These are phyloP conservation scores for Bombus affinis DNA, from an alignment of 1,140 invertebrate genomes.

Conservation along the genomic window DNA sequence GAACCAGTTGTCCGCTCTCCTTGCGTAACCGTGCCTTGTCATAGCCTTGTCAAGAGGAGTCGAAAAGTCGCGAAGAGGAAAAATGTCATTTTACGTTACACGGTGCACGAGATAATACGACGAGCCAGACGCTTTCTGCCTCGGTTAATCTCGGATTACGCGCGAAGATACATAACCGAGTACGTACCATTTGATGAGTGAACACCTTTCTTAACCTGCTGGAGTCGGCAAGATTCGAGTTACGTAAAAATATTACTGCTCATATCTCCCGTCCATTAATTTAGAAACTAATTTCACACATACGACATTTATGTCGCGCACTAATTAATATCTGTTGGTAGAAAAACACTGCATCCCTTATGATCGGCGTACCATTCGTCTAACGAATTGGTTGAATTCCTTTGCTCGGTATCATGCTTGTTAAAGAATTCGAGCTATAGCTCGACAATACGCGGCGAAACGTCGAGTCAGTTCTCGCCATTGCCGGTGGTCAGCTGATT, in stretches of 20 bases:
- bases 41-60: not conserved
- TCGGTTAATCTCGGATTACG: constrained; percentile 1
- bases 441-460: not conserved
- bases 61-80: not conserved
- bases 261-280: not conserved
- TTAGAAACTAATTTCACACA: not conserved
- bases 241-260: not conserved
- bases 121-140: not conserved
- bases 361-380: not conserved
- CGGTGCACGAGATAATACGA: not conserved
- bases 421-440: not conserved
- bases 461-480: not conserved
- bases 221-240: not conserved
- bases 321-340: not conserved
- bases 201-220: not conserved
- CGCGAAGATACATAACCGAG: not conserved
- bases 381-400: not conserved
- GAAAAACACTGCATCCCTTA: not conserved
- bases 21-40: not conserved
- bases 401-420: not conserved
- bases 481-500: constrained; percentile 17
- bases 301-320: not conserved
- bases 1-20: not conserved
- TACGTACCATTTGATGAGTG: not conserved
- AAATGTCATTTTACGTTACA: not conserved